Base-by-base conservation (phyloP, 2,113 vertebrate species). In the Sorex araneus region DNA sequence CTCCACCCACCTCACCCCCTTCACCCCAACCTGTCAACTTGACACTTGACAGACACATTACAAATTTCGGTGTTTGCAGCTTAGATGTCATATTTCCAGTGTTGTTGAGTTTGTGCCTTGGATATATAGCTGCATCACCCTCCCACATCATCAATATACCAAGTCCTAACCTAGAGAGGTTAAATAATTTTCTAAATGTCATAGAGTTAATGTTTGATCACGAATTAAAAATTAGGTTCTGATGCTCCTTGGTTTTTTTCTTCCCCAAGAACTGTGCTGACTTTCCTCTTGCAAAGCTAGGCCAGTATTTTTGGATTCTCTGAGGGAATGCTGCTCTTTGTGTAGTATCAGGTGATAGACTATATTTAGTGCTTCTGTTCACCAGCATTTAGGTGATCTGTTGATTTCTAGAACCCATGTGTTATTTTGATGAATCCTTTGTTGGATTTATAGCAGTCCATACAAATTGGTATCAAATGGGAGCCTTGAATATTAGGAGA, bases 401-500 rank as follows among this genome's bases (percentile, higher is more conserved):
- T 78, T 90, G 43, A 15, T 95, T 95, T 87, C 73, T 10, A 92
- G 70, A 79, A 94, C 45, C 2, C 8, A 15, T 54, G 1, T 76
- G 70, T 88, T 84, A 73, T 43, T 94, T 86, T 43, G 15, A 66
- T 36, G 43, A 89, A 8, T 43, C 47, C 90, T 54, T n/a, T 28
- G 70, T 90, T 92, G n/a, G 70, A 87, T 87, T 86, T 84, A 21
- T 11, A 75, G 27, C 67, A 84, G 16, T 63, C 25, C 19, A 2
- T 75, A 80, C 10, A 54, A 63, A 36, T 75, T 43, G 60, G 50
- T 23, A 63, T 71, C 36, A 79, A 57, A 69, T 18, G 54, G 77
- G 78, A 87, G 30, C 25, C 27, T 78, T 84, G 47, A 63, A 80
- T 90, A 27, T 32, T 74, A 70, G 40, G 18, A 75, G 74, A 63